These are phyloP conservation scores for Clarias pachynema DNA, from an alignment of 2,797 vertebrate genomes.

Conservation along the genomic window DNA sequence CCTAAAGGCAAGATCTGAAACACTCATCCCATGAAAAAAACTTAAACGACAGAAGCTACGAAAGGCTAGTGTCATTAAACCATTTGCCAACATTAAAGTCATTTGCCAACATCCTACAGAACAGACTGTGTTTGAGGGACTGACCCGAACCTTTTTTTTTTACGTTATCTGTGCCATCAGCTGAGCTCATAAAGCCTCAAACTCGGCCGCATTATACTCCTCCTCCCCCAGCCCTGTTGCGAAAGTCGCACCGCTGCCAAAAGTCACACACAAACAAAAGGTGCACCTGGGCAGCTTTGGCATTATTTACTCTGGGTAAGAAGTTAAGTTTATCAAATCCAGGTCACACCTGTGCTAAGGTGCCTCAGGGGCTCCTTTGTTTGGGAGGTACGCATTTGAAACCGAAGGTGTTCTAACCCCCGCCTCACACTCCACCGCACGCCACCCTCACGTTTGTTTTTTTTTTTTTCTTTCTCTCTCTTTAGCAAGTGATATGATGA, in stretches of 20 bases:
- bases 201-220: conserved; percentile 57
- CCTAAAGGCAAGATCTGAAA: conserved; percentile 16
- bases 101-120: conserved; percentile 41
- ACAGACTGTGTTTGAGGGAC: conserved; percentile 40
- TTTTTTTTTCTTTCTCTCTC: conserved; percentile 38
- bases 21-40: conserved; percentile 9
- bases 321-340: conserved; percentile 75
- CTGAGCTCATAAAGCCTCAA: conserved; percentile 52
- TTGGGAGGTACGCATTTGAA: conserved; percentile 69
- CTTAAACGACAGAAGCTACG: conserved; percentile 23
- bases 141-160: conserved; percentile 32
- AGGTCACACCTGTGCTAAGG: conserved; percentile 79
- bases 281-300: conserved; percentile 78
- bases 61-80: conserved; percentile 34
- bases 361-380: conserved; percentile 76
- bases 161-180: conserved; percentile 56
- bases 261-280: conserved; percentile 80
- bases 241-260: conserved; percentile 72
- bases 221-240: conserved; percentile 50
- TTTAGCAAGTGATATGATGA: conserved; percentile 55
- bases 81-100: not conserved
- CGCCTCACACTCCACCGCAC: conserved; percentile 62
- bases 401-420: conserved; percentile 66
- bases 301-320: conserved; percentile 77
- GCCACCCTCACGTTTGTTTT: conserved; percentile 56